phyloP scores from a whole-genome alignment of 2,113 vertebrate genomes.

The Tor tambroides region DNA sequence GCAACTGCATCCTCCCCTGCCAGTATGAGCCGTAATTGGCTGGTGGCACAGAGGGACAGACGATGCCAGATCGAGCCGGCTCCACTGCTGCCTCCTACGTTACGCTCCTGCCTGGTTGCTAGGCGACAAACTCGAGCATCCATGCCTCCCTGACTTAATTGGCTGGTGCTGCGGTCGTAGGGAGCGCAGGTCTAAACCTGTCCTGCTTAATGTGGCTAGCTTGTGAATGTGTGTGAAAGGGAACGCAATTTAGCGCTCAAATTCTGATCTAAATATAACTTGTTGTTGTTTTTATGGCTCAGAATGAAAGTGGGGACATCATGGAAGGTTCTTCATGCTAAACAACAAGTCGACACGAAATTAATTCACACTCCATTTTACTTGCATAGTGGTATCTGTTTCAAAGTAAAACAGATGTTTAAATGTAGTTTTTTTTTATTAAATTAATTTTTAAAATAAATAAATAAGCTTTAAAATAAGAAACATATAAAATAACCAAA shows the following conservation, averaged over 20 bases:
- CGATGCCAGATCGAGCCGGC: conserved; percentile 90
- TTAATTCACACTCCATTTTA: not conserved
- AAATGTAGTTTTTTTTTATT: no score
- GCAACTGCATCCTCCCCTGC: conserved; percentile 91
- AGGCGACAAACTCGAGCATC: conserved; percentile 88
- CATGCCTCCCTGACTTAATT: conserved; percentile 75
- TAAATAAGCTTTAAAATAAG: not conserved
- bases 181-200: conserved; percentile 79
- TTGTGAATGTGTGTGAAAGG: conserved; percentile 45
- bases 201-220: conserved; percentile 69
- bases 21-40: conserved; percentile 89
- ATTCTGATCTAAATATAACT: conserved; percentile 25
- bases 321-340: not conserved
- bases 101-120: conserved; percentile 82
- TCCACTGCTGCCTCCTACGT: conserved; percentile 82
- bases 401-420: not conserved
- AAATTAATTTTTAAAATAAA: not conserved
- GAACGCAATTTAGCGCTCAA: not conserved
- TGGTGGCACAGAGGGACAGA: conserved; percentile 79
- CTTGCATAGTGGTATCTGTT: not conserved
- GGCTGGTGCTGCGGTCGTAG: conserved; percentile 77
- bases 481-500: no score
- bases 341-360: not conserved
- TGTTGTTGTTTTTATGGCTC: conserved; percentile 50
- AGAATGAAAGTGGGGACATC: conserved; percentile 1